phyloP scores from a whole-genome alignment of 1,140 invertebrate species.

The Drosophila punjabiensis region DNA sequence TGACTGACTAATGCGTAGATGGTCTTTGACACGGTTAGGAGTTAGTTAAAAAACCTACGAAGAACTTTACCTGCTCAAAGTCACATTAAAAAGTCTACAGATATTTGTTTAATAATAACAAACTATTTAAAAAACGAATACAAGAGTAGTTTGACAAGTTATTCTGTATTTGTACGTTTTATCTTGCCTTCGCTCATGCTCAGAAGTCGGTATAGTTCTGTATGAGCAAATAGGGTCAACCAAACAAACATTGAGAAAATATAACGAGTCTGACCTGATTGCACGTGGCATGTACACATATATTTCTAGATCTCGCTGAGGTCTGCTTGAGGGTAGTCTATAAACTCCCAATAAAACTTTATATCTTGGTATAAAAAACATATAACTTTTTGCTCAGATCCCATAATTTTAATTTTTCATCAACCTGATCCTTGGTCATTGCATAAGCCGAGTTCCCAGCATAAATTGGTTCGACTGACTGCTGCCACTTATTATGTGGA shows the following conservation, averaged over 20 bases:
- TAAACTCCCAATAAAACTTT: neutral
- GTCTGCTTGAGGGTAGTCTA: neutral
- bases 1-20: neutral
- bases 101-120: neutral
- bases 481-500: conserved; percentile 22
- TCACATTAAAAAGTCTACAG: neutral
- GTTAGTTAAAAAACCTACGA: neutral
- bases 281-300: neutral
- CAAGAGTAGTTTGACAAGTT: neutral
- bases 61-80: neutral
- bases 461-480: conserved; percentile 6
- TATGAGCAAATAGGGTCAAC: conserved; percentile 8
- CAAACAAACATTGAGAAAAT: conserved; percentile 6
- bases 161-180: neutral
- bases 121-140: too few relatives aligned
- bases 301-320: neutral
- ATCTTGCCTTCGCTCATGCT: neutral
- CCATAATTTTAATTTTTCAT: too few relatives aligned
- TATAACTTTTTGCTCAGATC: neutral
- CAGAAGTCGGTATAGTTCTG: neutral
- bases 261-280: conserved; percentile 8
- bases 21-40: neutral
- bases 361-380: neutral
- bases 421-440: conserved; percentile 1
- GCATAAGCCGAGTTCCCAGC: neutral